Conservation (phyloP, 2,888 invertebrate species). For the Campoplex capitator region DNA sequence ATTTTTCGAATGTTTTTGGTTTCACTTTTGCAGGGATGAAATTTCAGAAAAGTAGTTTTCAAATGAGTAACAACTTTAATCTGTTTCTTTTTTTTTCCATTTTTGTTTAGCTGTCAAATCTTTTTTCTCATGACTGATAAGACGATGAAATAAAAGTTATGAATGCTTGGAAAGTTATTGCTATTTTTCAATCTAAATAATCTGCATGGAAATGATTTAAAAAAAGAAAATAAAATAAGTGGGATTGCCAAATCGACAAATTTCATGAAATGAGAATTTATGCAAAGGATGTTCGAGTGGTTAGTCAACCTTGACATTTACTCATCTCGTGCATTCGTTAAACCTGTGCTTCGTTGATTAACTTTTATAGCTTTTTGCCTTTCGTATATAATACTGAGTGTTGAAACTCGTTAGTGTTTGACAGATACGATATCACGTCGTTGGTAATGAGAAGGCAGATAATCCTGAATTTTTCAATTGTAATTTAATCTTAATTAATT, state of each 20-base stretch:
- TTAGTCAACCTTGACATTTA: constrained; percentile 67
- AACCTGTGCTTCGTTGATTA: constrained; percentile 35
- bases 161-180: neutral
- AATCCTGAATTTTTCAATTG: neutral
- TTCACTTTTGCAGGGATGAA: neutral
- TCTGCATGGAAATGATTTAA: neutral
- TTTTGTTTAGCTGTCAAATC: no score
- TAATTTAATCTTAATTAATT: no score
- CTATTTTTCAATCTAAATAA: neutral
- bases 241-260: constrained; percentile 8
- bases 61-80: no score
- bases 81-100: no score
- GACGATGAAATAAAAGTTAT: no score
- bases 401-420: constrained; percentile 35
- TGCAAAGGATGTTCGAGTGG: constrained; percentile 47
- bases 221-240: neutral
- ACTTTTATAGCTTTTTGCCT: constrained; percentile 52
- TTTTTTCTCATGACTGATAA: no score
- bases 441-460: constrained; percentile 35
- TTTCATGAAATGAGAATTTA: neutral
- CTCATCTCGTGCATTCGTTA: constrained; percentile 41
- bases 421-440: neutral
- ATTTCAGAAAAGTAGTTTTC: no score
- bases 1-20: neutral
- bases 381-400: constrained; percentile 49